Conservation (phyloP, 2,888 invertebrate species). For the Phlogophora meticulosa region DNA sequence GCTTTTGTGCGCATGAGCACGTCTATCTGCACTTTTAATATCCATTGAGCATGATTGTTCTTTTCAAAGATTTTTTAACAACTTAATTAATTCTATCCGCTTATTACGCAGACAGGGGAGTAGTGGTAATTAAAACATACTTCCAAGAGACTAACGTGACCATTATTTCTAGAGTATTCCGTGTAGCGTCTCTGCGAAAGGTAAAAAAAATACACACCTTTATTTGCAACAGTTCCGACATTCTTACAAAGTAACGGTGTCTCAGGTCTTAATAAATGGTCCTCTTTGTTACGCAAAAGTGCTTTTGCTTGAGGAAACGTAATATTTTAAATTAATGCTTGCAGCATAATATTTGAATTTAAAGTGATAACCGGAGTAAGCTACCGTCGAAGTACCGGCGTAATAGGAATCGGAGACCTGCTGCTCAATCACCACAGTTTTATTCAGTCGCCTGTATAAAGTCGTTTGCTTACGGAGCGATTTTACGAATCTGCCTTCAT, state of each 20-base stretch:
- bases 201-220: conserved; percentile 9
- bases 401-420: conserved; percentile 7
- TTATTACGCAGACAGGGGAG: not conserved
- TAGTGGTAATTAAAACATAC: conserved; percentile 1
- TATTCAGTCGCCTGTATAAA: not conserved
- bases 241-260: conserved; percentile 18
- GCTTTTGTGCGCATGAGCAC: too few species aligned
- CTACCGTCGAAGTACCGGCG: not conserved
- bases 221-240: conserved; percentile 9
- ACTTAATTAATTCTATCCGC: not conserved
- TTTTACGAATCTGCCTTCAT: conserved; percentile 5
- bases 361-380: conserved; percentile 26
- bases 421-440: conserved; percentile 16
- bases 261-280: conserved; percentile 20
- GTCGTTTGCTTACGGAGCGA: conserved; percentile 6
- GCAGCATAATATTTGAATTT: conserved; percentile 30
- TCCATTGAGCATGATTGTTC: too few species aligned
- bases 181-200: not conserved
- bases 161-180: too few species aligned
- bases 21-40: too few species aligned
- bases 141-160: too few species aligned
- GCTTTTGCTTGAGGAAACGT: conserved; percentile 25
- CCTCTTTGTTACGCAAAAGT: conserved; percentile 36
- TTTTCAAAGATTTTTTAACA: conserved; percentile 1
- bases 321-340: conserved; percentile 43